phyloP scores from a whole-genome alignment of 2,888 invertebrate genomes.

The Sphaerophoria rueppellii region DNA sequence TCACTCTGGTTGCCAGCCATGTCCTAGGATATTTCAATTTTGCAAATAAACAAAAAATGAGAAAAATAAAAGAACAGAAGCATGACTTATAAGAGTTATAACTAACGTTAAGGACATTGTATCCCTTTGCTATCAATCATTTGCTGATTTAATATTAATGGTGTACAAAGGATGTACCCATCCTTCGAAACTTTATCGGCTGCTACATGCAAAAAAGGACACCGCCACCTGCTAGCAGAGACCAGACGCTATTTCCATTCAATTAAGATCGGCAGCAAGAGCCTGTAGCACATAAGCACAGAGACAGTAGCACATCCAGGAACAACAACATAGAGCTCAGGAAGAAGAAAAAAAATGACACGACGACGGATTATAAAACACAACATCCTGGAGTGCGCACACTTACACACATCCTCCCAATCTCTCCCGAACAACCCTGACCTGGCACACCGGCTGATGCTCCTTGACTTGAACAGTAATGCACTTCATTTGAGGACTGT shows the following conservation, averaged over 20 bases:
- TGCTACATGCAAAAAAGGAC: constrained; percentile 47
- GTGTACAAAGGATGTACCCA: constrained; percentile 24
- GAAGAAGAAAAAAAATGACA: constrained; percentile 9
- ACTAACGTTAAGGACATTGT: constrained; percentile 37
- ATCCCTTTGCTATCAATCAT: constrained; percentile 65
- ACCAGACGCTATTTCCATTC: constrained; percentile 50
- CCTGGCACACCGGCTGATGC: neutral
- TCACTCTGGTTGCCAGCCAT: constrained; percentile 3
- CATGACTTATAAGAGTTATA: constrained; percentile 19
- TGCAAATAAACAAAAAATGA: neutral
- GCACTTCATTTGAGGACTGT: constrained; percentile 73
- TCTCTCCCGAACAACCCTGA: constrained; percentile 48
- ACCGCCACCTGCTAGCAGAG: neutral
- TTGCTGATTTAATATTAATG: constrained; percentile 68
- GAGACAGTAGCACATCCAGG: neutral
- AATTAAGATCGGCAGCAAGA: constrained; percentile 58
- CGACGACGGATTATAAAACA: constrained; percentile 56
- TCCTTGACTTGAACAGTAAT: constrained; percentile 65
- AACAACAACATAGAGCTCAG: neutral
- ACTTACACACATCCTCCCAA: constrained; percentile 67
- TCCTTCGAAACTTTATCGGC: neutral
- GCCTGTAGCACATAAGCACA: neutral
- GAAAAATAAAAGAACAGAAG: constrained; percentile 7
- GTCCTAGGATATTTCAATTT: constrained; percentile 26
- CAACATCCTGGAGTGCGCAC: constrained; percentile 66